Percentiles rank a stretch among this genome's conserved stretches.
These are phyloP conservation scores for Rallus limicola DNA, from an alignment of 2,113 vertebrate species.

Conservation along the genomic window DNA sequence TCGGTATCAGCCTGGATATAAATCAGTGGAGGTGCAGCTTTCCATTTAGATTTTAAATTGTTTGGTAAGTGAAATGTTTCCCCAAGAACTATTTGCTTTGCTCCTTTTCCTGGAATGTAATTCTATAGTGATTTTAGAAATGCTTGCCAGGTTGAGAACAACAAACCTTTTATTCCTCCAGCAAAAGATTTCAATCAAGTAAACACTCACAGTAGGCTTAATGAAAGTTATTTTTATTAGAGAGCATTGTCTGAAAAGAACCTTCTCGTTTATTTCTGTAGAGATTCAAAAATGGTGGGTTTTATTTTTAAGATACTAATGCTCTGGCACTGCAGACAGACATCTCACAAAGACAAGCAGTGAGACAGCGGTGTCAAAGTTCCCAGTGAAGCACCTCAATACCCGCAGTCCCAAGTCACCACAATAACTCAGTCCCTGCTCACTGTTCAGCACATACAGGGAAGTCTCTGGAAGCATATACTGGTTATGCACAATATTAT, in stretches of 20 bases:
- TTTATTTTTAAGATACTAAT: neutral
- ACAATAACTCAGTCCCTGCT: neutral
- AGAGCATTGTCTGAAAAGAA: neutral
- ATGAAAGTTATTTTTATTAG: neutral
- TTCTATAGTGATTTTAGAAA: neutral
- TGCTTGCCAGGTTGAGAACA: neutral
- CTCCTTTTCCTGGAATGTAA: neutral
- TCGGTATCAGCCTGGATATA: neutral
- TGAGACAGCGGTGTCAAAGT: neutral
- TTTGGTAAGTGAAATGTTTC: neutral
- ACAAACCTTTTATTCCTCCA: neutral
- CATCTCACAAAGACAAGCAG: neutral
- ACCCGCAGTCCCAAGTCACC: neutral
- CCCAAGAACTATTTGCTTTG: neutral
- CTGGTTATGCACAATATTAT: neutral
- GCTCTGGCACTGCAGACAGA: neutral
- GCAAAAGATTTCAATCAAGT: neutral
- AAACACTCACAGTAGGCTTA: neutral
- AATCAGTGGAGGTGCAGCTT: neutral
- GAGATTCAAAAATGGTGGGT: neutral
- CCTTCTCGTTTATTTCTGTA: neutral
- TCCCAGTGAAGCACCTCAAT: neutral
- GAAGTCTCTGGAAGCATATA: neutral
- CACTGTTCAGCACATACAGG: fast-evolving
- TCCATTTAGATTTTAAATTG: neutral